A percentile compares a stretch with the other conserved stretches of the same genome.
These are phyloP conservation scores for Taurulus bubalis DNA, from an alignment of 2,113 vertebrate genomes.

Conservation along the genomic window DNA sequence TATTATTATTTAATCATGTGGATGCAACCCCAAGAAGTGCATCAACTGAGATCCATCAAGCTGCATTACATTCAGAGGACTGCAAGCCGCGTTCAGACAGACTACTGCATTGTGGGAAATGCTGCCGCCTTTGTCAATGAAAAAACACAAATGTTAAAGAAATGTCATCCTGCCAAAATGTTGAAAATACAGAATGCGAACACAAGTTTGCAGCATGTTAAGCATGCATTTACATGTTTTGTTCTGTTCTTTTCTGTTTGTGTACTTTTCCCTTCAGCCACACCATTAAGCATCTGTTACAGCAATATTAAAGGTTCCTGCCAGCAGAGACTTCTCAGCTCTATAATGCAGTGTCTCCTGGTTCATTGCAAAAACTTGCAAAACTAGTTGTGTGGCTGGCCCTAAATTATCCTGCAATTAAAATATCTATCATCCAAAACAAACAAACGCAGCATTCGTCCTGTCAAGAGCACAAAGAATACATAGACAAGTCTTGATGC, in stretches of 20 bases:
- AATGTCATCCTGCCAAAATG: background rate
- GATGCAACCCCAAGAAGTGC: background rate
- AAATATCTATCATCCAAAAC: constrained; percentile 1
- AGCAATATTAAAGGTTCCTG: background rate
- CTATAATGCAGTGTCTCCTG: background rate
- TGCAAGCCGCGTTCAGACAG: background rate
- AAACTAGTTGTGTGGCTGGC: constrained; percentile 34
- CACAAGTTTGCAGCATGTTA: background rate
- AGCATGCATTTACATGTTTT: background rate
- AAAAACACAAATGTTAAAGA: background rate
- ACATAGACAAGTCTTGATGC: background rate
- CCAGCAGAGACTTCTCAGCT: background rate
- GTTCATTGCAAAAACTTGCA: background rate
- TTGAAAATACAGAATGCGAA: background rate
- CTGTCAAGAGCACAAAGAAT: background rate
- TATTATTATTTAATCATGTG: background rate
- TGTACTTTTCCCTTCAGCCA: background rate
- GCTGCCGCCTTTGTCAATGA: background rate
- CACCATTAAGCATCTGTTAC: background rate
- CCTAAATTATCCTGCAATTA: constrained; percentile 23
- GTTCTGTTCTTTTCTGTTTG: background rate
- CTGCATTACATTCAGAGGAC: background rate
- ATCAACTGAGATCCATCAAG: background rate
- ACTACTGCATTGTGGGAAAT: background rate
- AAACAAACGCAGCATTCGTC: constrained; percentile 1